Base-by-base conservation (phyloP, 2,888 invertebrate species). In the Chrysomela aeneicollis region DNA sequence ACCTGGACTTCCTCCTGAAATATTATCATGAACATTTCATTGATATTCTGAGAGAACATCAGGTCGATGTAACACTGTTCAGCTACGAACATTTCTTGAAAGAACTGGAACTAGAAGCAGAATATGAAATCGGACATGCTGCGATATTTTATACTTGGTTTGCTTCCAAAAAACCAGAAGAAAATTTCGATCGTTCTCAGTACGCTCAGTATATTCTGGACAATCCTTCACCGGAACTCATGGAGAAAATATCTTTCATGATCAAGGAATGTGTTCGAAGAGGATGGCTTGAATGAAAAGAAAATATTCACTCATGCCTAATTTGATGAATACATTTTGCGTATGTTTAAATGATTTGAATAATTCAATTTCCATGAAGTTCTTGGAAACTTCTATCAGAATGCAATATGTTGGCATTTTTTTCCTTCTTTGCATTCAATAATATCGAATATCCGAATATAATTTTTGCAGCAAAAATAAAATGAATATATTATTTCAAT, bases 1-100 rank as follows among this genome's bases (percentile, higher is more conserved):
- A 85, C 57, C 77, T 82, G 32, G 81, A 86, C 3, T 79, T 83
- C 18, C 79, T 88, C 5, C 68, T 87, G 0, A 73, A 81, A 60
- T 74, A 82, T 0, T 87, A 88, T 71, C 84, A 86, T 69, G 77
- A 83, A 0, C 78, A 79, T 0, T 83, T 87, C 47, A 70, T 85
- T 1, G 58, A 77, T 0, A 74, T 77, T 9, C 71, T 88, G 22
- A 70, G 74, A 19, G 72, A 75, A n/a, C 68, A 77, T 19, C 64
- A 72, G 47, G 71, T 78, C 32, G 72, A 79, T 51, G 77, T 77
- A 0, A 72, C 69, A 30, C 63, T 75, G 22, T 85, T 84, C 67
- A 77, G 78, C 2, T 82, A 77, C 57, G 78, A 82, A 22, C 70
- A 71, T 76, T 84, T 79, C 74, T n/a, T 69, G 66, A 61, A 77